Conservation (phyloP, 2,797 vertebrate genomes). For the Crypturellus tataupa region DNA sequence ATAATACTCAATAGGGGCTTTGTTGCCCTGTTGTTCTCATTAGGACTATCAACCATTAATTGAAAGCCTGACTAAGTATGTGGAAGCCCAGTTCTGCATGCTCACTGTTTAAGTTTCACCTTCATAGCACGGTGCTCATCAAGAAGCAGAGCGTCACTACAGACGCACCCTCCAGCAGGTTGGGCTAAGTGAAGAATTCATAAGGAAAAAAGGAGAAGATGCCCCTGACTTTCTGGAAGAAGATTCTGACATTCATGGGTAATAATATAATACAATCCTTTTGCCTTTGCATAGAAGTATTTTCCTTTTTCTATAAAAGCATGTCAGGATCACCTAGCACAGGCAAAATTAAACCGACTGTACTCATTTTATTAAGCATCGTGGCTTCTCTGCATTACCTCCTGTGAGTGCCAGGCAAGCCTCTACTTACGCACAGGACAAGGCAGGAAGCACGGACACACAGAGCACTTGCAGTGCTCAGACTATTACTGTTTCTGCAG, state of each 20-base stretch:
- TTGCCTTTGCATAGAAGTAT: neutral
- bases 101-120: neutral
- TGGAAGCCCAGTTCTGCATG: neutral
- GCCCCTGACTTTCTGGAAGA: slow-evolving; percentile 56
- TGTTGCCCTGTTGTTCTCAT: neutral
- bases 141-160: slow-evolving; percentile 86
- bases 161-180: slow-evolving; percentile 84
- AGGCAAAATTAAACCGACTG: neutral
- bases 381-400: neutral
- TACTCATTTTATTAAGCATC: neutral
- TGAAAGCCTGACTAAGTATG: neutral
- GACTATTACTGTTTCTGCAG: slow-evolving; percentile 54
- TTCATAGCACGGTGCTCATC: slow-evolving; percentile 85
- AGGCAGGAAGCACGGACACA: neutral
- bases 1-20: neutral
- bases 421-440: neutral
- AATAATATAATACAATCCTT: slow-evolving; percentile 1
- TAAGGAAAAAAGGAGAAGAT: slow-evolving; percentile 84
- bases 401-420: neutral
- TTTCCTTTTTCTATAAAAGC: neutral
- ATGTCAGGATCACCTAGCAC: neutral
- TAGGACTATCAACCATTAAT: neutral
- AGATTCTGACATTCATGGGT: slow-evolving; percentile 78
- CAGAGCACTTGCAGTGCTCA: neutral
- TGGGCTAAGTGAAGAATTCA: slow-evolving; percentile 90